Evolutionary conservation across 2,888 invertebrate species (phyloP).

Genomic region (Tipula vernalis): DNA sequence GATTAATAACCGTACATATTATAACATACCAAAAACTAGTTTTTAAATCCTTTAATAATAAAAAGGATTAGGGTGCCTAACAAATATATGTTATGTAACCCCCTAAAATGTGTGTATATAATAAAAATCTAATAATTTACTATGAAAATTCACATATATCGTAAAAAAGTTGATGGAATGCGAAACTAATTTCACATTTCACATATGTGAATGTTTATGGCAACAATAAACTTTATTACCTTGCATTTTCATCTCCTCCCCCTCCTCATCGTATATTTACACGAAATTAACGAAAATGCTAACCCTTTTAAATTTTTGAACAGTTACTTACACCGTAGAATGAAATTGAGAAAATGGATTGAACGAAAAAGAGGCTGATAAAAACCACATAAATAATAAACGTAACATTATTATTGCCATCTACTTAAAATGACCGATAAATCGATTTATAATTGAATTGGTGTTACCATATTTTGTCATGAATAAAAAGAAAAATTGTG

Average conservation of each 20-base stretch:
- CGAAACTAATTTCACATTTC: not conserved
- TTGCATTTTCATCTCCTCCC: too few relatives aligned
- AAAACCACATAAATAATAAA: not conserved
- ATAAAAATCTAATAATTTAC: not conserved
- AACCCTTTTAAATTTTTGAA: not conserved
- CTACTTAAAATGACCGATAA: not conserved
- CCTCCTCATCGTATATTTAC: too few relatives aligned
- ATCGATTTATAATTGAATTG: not conserved
- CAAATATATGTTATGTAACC: not conserved
- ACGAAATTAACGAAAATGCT: not conserved
- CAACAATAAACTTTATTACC: too few relatives aligned
- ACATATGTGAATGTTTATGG: not conserved
- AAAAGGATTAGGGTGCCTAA: not conserved
- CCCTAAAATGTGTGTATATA: not conserved
- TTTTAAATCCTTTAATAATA: not conserved
- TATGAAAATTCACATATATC: not conserved
- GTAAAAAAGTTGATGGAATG: not conserved
- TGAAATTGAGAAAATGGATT: too few relatives aligned
- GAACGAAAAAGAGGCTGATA: not conserved
- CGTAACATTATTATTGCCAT: not conserved
- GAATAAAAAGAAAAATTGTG: not conserved
- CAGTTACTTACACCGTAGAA: not conserved
- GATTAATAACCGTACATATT: too few relatives aligned
- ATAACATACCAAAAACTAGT: not conserved
- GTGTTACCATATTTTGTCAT: not conserved